A percentile compares a stretch with the other conserved stretches of the same genome.
Conservation (phyloP, 2,888 invertebrate species). For the Parnassius orleans region DNA sequence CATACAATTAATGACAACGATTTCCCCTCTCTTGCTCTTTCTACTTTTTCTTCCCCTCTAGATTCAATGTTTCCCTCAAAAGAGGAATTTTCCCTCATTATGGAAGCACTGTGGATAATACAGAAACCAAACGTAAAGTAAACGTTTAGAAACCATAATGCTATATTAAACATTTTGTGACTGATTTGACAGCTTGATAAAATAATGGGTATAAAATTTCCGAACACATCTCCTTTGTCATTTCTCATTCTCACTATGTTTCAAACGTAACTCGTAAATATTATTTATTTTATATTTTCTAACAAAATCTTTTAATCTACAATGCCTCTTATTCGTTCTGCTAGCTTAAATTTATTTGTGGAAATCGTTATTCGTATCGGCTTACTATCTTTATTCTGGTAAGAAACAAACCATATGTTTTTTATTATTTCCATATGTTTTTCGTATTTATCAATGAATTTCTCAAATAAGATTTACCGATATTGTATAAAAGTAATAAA, state of each 20-base stretch:
- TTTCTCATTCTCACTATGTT: constrained; percentile 16
- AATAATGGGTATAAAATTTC: too few species aligned
- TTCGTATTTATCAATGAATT: neutral
- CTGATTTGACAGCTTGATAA: too few species aligned
- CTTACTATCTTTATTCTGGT: constrained; percentile 78
- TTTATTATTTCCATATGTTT: constrained; percentile 4
- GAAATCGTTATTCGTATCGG: constrained; percentile 76
- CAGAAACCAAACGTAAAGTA: constrained; percentile 11
- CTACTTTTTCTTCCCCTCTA: too few species aligned
- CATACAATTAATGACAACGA: too few species aligned
- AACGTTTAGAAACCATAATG: constrained; percentile 12
- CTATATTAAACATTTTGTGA: neutral
- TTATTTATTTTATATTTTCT: constrained; percentile 17
- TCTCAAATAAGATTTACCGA: neutral
- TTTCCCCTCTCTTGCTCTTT: too few species aligned
- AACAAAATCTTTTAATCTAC: constrained; percentile 31
- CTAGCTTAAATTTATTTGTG: constrained; percentile 66
- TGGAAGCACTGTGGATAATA: too few species aligned
- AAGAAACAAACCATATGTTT: constrained; percentile 57
- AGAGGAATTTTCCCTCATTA: too few species aligned
- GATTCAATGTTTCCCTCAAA: too few species aligned
- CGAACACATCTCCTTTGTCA: neutral
- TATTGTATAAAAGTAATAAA: neutral
- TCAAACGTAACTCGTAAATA: constrained; percentile 14
- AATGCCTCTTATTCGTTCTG: constrained; percentile 72